Conservation (phyloP, 2,888 invertebrate genomes). For the Lomographa bimaculata region DNA sequence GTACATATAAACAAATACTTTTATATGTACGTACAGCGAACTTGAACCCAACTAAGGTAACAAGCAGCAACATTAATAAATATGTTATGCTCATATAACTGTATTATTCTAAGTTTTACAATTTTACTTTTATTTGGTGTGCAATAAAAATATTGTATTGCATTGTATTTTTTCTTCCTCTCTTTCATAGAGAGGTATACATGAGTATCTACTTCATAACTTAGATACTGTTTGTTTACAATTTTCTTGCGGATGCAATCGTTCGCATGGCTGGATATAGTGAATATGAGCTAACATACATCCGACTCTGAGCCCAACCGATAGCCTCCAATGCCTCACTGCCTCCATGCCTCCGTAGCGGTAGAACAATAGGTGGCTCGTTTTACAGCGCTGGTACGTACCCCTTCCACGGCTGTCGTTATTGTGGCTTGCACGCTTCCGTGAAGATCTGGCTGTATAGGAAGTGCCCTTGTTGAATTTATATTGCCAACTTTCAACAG, state of each 20-base stretch:
- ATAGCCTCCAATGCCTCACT: conserved; percentile 6
- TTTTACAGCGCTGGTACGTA: conserved; percentile 28
- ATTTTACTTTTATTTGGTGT: no score
- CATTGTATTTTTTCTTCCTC: no score
- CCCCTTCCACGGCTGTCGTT: conserved; percentile 15
- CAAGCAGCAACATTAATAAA: no score
- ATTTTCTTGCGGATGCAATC: conserved; percentile 8
- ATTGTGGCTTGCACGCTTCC: conserved; percentile 36
- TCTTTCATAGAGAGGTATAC: no score
- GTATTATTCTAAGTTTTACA: no score
- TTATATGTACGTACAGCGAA: no score
- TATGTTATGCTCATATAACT: no score
- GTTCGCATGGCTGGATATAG: conserved; percentile 3
- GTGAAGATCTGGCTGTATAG: conserved; percentile 30
- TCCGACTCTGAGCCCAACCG: conserved; percentile 2
- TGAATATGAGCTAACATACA: conserved; percentile 6
- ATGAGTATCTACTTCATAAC: background rate
- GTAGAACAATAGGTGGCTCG: conserved; percentile 34
- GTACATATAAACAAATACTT: no score
- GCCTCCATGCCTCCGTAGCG: background rate
- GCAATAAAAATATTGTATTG: no score
- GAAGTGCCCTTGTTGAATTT: conserved; percentile 7
- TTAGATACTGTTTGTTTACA: background rate
- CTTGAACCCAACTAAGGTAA: no score
- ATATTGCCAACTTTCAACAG: conserved; percentile 8